Conservation (phyloP, 2,113 vertebrate species). For the Ellobius talpinus region DNA sequence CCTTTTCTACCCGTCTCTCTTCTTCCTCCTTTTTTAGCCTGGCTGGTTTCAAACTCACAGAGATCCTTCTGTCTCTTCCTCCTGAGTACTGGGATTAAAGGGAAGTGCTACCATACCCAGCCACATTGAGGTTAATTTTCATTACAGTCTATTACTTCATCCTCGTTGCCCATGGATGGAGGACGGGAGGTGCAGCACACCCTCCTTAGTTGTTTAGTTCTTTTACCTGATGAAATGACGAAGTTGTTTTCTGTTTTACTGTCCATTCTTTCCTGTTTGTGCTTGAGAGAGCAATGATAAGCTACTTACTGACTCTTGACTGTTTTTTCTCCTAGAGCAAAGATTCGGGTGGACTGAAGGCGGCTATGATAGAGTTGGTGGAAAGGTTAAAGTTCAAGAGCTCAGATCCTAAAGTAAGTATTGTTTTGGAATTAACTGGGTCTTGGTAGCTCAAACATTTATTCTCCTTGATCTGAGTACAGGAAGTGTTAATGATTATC, state of each 20-base stretch:
- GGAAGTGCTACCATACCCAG: background rate
- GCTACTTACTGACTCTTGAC: conserved; percentile 75
- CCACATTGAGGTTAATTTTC: conserved; percentile 80
- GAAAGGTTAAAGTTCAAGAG: conserved; percentile 93
- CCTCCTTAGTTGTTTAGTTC: conserved; percentile 67
- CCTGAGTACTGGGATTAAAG: background rate
- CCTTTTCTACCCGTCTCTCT: too few species aligned
- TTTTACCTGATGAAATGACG: conserved; percentile 78
- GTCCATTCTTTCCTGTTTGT: conserved; percentile 72
- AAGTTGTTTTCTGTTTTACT: conserved; percentile 78
- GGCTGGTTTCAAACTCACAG: background rate
- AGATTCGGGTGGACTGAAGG: conserved; percentile 90
- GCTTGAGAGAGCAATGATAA: conserved; percentile 71
- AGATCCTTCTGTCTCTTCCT: background rate
- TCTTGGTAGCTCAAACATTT: conserved; percentile 23
- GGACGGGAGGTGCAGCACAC: conserved; percentile 67
- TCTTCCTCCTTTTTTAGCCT: background rate
- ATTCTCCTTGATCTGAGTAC: conserved; percentile 78
- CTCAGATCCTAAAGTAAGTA: conserved; percentile 92
- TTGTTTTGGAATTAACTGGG: conserved; percentile 72
- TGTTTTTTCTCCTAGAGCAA: conserved; percentile 85
- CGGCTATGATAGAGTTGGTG: conserved; percentile 90
- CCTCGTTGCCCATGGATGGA: conserved; percentile 78
- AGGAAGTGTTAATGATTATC: conserved; percentile 76
- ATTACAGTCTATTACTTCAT: conserved; percentile 74